Percentiles rank a stretch among this genome's conserved stretches.
Conservation (phyloP, 2,797 vertebrate species). For the Nothura maculosa region DNA sequence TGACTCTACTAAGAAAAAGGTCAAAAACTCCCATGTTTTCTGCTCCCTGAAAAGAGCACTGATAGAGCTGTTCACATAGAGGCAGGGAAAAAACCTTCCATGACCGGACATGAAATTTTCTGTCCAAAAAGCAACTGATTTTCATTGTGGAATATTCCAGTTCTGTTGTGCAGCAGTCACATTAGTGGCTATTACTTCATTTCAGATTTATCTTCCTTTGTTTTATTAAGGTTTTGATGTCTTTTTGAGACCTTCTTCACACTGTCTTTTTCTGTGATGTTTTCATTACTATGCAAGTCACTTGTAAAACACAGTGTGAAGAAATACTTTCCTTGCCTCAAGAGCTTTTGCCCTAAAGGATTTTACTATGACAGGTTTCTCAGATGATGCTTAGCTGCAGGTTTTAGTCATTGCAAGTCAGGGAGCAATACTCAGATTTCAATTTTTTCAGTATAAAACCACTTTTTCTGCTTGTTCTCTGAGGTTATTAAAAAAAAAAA, state of each 20-base stretch:
- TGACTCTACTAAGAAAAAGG: neutral
- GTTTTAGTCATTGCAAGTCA: neutral
- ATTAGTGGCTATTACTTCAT: neutral
- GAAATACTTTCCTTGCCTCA: neutral
- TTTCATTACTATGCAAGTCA: constrained; percentile 3
- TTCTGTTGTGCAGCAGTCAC: neutral
- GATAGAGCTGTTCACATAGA: neutral
- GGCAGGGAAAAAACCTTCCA: neutral
- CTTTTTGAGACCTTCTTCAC: neutral
- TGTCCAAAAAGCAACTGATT: neutral
- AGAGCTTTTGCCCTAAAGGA: neutral
- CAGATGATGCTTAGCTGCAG: neutral
- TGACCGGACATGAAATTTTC: neutral
- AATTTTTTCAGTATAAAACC: neutral
- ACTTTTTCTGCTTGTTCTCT: neutral
- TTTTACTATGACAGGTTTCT: neutral
- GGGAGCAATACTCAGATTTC: neutral
- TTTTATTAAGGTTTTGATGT: neutral
- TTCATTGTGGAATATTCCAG: neutral
- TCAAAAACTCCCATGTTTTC: neutral
- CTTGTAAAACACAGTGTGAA: constrained; percentile 1
- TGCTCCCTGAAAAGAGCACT: neutral
- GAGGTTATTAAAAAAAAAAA: neutral
- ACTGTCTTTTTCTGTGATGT: neutral
- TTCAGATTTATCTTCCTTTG: neutral